Evolutionary conservation across 2,797 vertebrate species (phyloP), one percentile per base, ranked within the genome.

Genomic region (Parambassis ranga): DNA sequence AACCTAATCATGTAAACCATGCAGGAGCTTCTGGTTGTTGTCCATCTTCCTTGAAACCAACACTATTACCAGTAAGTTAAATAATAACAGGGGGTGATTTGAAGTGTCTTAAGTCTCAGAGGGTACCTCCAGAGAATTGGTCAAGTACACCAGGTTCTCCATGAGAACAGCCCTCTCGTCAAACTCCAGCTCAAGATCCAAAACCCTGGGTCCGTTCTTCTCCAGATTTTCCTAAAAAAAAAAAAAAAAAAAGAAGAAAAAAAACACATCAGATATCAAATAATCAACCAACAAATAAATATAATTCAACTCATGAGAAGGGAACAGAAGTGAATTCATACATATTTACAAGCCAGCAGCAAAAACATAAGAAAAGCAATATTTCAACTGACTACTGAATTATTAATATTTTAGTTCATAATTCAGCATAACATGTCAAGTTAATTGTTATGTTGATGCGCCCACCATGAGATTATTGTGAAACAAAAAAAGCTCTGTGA

Each of bases 101-200:
- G 7, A 42, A 7, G 8, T 6, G 2, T 6, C 13, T 6, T 42
- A 18, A 14, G 18, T 38, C 3, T 6, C 14, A 41, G 14, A 56
- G 43, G 4, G 65, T 70, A 96, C 97, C 94, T 99, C 97, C 32
- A 99, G 81, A 61, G 96, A 96, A 82, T 98, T 99, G 50, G 96
- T 98, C 70, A 99, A 55, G 62, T 98, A 99, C 39, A 98, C 95
- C 32, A 96, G 92, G 60, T 99, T 99, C 80, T 98, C 96, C 89
- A 92, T 85, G 27, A 99, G 91, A 41, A 99, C 97, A 0, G 92
- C 75, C n/a, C 90, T 92, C 71, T 99, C 97, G 39, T 98, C 96
- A 73, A 98, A 99, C 86, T 98, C 97, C 87, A 98, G 87, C 6
- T 98, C 92, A 60, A 98, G 91, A 77, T 98, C 95, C 76, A 99